Evolutionary conservation across 2,888 invertebrate species (phyloP).

Genomic region (Epicampocera succincta): DNA sequence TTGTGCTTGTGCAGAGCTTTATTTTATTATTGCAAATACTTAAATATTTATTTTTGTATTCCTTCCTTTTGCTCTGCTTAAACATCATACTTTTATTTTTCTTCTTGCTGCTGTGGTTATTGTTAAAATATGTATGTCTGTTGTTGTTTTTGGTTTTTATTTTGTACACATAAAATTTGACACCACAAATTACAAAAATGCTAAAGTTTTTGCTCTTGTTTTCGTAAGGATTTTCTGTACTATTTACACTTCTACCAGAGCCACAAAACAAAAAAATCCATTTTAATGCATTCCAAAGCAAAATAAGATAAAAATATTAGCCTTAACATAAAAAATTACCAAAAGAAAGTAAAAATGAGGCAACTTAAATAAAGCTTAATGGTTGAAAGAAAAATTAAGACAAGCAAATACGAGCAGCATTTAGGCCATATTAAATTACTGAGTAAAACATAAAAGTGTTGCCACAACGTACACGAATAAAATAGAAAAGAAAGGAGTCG

Average conservation of each 20-base stretch:
- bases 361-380: constrained; percentile 50
- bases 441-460: constrained; percentile 53
- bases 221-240: constrained; percentile 6
- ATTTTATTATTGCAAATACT: constrained; percentile 54
- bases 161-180: constrained; percentile 60
- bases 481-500: no score
- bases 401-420: constrained; percentile 24
- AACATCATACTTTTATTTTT: neutral
- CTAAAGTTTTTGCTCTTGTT: constrained; percentile 18
- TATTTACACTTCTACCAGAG: constrained; percentile 35
- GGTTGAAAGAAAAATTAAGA: neutral
- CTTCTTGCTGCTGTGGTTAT: constrained; percentile 29
- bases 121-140: constrained; percentile 45
- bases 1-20: constrained; percentile 1
- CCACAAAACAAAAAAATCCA: constrained; percentile 46
- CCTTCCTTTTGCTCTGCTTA: neutral
- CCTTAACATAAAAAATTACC: constrained; percentile 24
- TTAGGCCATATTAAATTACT: constrained; percentile 58
- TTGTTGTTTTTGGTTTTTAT: constrained; percentile 13
- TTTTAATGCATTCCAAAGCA: constrained; percentile 33
- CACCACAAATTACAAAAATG: constrained; percentile 67
- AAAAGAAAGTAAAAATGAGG: constrained; percentile 15
- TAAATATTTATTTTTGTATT: constrained; percentile 52
- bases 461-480: constrained; percentile 40
- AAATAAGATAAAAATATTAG: constrained; percentile 51